Conservation (phyloP, 37 sponge, comb jelly and placozoan genomes). For the Tethya wilhelma region DNA sequence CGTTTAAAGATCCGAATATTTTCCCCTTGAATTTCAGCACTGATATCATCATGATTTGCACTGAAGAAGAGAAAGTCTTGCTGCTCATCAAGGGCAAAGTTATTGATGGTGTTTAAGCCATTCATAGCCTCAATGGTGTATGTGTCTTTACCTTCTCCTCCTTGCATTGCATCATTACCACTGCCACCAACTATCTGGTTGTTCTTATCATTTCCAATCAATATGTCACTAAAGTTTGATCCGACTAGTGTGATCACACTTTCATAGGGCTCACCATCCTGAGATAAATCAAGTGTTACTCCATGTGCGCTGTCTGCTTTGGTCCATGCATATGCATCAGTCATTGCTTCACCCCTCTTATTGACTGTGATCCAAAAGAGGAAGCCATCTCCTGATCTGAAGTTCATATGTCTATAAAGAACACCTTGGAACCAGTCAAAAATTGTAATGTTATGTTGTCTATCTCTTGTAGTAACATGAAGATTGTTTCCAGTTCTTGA, state of each 20-base stretch:
- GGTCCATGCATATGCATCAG: neutral
- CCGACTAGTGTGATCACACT: slow-evolving; percentile 15
- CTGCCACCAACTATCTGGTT: slow-evolving; percentile 20
- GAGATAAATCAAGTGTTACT: neutral
- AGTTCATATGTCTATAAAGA: no score
- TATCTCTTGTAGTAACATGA: no score
- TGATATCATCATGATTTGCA: neutral
- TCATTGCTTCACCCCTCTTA: no score
- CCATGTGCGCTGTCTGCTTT: neutral
- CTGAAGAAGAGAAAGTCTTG: slow-evolving; percentile 11
- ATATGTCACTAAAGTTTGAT: slow-evolving; percentile 4
- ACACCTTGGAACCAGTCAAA: no score
- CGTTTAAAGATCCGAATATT: neutral
- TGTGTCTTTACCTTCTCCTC: slow-evolving; percentile 25
- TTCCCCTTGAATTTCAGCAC: neutral
- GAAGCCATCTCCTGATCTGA: no score
- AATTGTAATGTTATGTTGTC: no score
- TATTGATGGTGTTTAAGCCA: slow-evolving; percentile 14
- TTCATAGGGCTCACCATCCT: neutral
- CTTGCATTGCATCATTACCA: slow-evolving; percentile 13
- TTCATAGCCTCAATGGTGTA: slow-evolving; percentile 3
- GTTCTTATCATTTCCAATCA: slow-evolving; percentile 17
- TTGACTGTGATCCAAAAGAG: no score
- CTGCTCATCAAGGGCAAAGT: slow-evolving; percentile 31
- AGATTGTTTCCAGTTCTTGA: no score